phyloP scores from a whole-genome alignment of 2,797 vertebrate genomes.

The Malurus splendens region DNA sequence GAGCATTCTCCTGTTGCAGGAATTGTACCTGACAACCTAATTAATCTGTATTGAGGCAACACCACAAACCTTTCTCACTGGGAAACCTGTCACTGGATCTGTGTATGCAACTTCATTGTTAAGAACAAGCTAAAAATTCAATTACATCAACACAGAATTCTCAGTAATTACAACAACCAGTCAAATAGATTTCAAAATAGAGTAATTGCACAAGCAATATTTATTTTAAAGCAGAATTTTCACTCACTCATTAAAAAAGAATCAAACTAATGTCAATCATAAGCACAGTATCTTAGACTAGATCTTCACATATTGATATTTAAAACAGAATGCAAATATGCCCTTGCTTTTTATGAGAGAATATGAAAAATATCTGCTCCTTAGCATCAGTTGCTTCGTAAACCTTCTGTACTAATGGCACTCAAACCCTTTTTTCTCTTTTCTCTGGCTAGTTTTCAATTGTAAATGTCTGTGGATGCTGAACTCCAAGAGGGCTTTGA shows the following conservation, averaged over 20 bases:
- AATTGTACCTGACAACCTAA: neutral
- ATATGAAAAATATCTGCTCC: neutral
- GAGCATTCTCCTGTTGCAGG: neutral
- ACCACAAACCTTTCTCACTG: neutral
- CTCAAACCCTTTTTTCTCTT: neutral
- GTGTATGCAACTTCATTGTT: neutral
- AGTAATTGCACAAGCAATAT: neutral
- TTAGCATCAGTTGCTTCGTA: neutral
- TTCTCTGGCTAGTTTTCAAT: neutral
- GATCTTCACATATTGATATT: neutral
- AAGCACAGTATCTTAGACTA: neutral
- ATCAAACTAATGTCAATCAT: neutral
- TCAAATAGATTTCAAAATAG: neutral
- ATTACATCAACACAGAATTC: neutral
- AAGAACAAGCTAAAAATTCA: neutral
- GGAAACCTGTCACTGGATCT: neutral
- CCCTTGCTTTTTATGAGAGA: neutral
- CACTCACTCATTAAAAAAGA: neutral
- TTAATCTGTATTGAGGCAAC: neutral
- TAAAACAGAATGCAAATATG: neutral
- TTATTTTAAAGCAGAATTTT: neutral
- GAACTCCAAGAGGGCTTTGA: neutral
- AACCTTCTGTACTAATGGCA: neutral
- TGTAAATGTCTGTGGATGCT: neutral
- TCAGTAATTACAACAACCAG: neutral